phyloP scores from a whole-genome alignment of 2,888 invertebrate genomes.

The Mythimna vitellina region DNA sequence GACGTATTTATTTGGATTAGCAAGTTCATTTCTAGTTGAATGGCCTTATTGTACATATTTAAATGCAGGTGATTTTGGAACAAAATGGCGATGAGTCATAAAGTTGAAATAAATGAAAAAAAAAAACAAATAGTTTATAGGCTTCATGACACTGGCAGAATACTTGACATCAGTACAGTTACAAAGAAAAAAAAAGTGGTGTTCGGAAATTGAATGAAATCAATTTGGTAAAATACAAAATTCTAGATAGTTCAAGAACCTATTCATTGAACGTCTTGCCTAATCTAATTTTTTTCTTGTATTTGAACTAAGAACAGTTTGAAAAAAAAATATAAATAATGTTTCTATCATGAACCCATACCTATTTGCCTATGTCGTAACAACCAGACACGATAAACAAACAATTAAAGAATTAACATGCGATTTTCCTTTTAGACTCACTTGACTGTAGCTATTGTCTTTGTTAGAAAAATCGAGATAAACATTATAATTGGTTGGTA shows the following conservation, averaged over 20 bases:
- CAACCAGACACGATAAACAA: conserved; percentile 19
- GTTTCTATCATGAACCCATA: conserved; percentile 12
- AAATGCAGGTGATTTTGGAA: conserved; percentile 5
- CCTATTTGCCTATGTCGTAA: conserved; percentile 22
- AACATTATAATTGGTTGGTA: conserved; percentile 16
- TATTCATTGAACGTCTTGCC: no score
- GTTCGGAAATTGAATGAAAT: neutral
- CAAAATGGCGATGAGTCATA: conserved; percentile 20
- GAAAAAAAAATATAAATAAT: no score
- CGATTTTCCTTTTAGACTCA: conserved; percentile 17
- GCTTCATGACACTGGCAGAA: neutral
- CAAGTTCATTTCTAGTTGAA: conserved; percentile 28
- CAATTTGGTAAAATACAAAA: no score
- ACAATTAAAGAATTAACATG: conserved; percentile 18
- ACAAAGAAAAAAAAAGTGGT: neutral
- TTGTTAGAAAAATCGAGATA: conserved; percentile 33
- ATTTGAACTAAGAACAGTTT: no score
- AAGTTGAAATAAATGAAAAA: neutral
- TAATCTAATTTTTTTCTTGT: no score
- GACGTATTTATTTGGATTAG: conserved; percentile 25
- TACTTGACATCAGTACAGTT: neutral
- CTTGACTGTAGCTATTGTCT: conserved; percentile 21
- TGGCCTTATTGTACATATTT: conserved; percentile 26
- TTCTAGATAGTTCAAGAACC: no score
- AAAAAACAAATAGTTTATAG: neutral